Conservation (phyloP, 1,140 invertebrate genomes). For the Zophobas morio region DNA sequence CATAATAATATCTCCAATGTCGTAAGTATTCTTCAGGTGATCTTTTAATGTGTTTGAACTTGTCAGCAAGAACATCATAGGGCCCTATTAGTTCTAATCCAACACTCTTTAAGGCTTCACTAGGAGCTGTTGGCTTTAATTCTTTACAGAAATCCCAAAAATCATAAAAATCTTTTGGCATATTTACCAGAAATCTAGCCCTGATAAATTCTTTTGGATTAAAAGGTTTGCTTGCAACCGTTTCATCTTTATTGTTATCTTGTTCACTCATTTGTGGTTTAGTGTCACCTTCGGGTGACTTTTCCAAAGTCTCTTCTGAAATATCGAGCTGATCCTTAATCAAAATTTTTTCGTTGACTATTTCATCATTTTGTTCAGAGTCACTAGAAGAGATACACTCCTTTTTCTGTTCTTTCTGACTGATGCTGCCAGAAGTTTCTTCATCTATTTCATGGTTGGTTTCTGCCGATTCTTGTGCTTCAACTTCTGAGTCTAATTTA, state of each 20-base stretch:
- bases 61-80: conserved; percentile 85
- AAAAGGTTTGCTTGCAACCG: background rate
- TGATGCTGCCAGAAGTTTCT: background rate
- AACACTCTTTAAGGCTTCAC: conserved; percentile 75
- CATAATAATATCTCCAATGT: conserved; percentile 94
- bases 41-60: conserved; percentile 65
- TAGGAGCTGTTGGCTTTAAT: conserved; percentile 74
- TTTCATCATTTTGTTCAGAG: conserved; percentile 53
- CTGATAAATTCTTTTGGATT: conserved; percentile 72
- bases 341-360: background rate
- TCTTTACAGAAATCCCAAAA: conserved; percentile 86
- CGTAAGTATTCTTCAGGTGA: conserved; percentile 77
- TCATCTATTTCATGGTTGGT: background rate
- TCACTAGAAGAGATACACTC: conserved; percentile 50
- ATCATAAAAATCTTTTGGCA: conserved; percentile 91
- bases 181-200: conserved; percentile 85
- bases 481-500: conserved; percentile 43
- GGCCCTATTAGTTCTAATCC: conserved; percentile 87
- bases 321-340: background rate
- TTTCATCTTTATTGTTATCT: conserved; percentile 12
- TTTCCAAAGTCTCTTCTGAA: background rate
- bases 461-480: conserved; percentile 3
- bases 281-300: background rate
- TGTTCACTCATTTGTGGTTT: conserved; percentile 1
- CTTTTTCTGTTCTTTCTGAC: background rate